Percentiles rank a stretch among this genome's conserved stretches.
These are phyloP conservation scores for Diceros bicornis DNA, from an alignment of 2,797 vertebrate genomes.

Conservation along the genomic window DNA sequence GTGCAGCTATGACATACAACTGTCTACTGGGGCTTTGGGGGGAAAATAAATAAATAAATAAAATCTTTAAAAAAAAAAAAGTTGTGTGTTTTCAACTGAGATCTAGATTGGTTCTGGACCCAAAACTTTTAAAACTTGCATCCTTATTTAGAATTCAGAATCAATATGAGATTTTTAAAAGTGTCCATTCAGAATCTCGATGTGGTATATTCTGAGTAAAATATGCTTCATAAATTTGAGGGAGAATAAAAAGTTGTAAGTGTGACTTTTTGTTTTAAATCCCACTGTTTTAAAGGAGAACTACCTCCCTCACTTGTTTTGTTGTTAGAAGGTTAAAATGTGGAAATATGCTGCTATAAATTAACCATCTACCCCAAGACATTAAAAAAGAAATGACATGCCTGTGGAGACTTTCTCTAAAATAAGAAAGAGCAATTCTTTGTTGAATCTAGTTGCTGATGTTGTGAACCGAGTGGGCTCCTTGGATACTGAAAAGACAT, in stretches of 20 bases:
- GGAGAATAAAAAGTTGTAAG: not conserved
- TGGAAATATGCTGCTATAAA: not conserved
- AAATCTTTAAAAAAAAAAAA: no score
- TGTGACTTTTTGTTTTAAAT: not conserved
- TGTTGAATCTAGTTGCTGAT: not conserved
- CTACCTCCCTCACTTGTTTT: not conserved
- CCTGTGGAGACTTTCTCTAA: not conserved
- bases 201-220: not conserved
- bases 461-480: not conserved
- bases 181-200: not conserved
- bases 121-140: not conserved
- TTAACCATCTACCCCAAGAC: not conserved
- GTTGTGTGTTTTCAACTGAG: not conserved
- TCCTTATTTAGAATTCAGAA: conserved; percentile 22
- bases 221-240: not conserved
- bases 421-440: not conserved
- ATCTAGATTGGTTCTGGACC: conserved; percentile 14
- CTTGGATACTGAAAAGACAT: not conserved
- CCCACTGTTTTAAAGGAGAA: not conserved
- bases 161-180: not conserved
- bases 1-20: no score
- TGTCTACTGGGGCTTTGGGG: no score
- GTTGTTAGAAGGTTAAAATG: not conserved
- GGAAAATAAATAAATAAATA: no score
- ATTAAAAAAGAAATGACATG: not conserved